Evolutionary conservation across 2,113 vertebrate species (phyloP).

Genomic region (Tychaedon coryphoeus): DNA sequence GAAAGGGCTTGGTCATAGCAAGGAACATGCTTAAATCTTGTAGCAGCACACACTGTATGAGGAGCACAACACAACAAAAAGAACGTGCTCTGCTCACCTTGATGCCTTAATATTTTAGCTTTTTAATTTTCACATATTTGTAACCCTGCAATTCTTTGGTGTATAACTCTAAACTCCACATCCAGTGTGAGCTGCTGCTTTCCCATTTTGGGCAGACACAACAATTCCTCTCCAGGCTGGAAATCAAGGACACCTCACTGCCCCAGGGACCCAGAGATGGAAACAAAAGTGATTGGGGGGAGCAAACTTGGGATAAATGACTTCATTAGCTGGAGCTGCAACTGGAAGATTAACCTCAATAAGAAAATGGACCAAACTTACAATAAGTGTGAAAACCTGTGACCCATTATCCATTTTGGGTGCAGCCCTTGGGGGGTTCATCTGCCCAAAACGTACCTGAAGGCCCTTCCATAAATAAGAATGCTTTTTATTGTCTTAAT

Average conservation of each 20-base stretch:
- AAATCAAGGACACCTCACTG: not conserved
- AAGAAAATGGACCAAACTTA: not conserved
- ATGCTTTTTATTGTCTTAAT: not conserved
- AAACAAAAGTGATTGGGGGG: not conserved
- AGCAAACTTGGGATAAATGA: not conserved
- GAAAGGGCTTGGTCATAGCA: not conserved
- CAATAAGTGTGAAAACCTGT: accelerated
- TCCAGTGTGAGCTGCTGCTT: accelerated
- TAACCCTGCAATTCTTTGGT: not conserved
- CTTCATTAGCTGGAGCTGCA: not conserved
- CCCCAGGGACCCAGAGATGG: accelerated
- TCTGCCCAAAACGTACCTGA: not conserved
- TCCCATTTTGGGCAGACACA: not conserved
- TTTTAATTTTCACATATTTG: not conserved
- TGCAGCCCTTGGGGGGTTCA: not conserved
- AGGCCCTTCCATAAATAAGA: not conserved
- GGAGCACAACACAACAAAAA: not conserved
- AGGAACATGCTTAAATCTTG: not conserved
- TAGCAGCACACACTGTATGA: not conserved
- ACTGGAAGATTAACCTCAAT: not conserved
- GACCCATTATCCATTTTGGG: too few relatives aligned
- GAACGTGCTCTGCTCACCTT: accelerated
- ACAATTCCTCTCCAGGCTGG: not conserved
- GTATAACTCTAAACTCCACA: not conserved
- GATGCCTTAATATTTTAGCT: not conserved